Evolutionary conservation across 64 coral and sea anemone species (phyloP).

Genomic region (Pocillopora verrucosa): DNA sequence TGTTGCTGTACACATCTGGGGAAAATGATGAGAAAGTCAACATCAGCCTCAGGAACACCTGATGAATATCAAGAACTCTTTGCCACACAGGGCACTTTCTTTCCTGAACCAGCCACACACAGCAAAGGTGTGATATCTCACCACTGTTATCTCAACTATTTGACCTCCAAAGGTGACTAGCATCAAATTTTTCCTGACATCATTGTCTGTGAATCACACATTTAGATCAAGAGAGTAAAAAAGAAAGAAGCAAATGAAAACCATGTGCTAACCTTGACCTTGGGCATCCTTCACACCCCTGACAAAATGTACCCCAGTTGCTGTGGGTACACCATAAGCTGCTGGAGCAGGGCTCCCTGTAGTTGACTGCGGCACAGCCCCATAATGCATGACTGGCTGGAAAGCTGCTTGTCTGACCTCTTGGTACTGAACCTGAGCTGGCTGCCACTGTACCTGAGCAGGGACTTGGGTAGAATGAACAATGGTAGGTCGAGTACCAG

Average conservation of each 20-base stretch:
- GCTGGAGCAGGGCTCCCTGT: conserved; percentile 15
- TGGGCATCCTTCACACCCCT: conserved; percentile 53
- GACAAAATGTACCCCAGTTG: conserved; percentile 31
- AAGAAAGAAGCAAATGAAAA: background rate
- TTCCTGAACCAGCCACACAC: no score
- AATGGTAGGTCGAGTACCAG: conserved; percentile 28
- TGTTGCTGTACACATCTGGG: conserved; percentile 34
- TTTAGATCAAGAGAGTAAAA: background rate
- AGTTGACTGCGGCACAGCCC: conserved; percentile 39
- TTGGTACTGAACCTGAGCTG: conserved; percentile 40
- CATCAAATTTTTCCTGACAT: no score
- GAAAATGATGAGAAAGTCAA: background rate
- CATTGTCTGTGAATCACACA: no score
- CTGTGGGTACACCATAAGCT: conserved; percentile 30
- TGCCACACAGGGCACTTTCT: no score
- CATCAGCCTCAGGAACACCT: no score
- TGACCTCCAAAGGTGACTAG: no score
- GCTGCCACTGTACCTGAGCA: conserved; percentile 61
- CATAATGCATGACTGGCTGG: conserved; percentile 54
- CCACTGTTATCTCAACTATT: no score
- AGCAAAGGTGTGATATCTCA: no score
- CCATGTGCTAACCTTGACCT: conserved; percentile 40
- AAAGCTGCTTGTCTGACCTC: conserved; percentile 20
- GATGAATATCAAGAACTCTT: no score
- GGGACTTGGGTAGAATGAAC: conserved; percentile 20